Conservation (phyloP, 2,888 invertebrate genomes). For the Chaetogeoica ovagalla region DNA sequence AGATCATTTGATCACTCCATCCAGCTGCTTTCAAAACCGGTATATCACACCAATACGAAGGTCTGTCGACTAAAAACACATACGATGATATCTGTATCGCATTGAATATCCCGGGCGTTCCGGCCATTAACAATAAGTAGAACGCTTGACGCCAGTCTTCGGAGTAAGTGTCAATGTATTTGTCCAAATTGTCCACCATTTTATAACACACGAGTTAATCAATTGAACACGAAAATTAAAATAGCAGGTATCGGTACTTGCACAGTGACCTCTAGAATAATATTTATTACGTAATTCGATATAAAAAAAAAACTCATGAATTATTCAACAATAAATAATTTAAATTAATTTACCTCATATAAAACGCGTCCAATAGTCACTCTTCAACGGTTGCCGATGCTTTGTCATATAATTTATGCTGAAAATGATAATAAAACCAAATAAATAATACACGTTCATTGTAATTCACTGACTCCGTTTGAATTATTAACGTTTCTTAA, state of each 20-base stretch:
- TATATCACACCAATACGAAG: conserved; percentile 62
- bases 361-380: background rate
- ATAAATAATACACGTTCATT: background rate
- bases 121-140: conserved; percentile 55
- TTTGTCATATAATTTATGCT: background rate
- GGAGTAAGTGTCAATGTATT: conserved; percentile 40
- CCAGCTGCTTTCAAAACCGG: conserved; percentile 60
- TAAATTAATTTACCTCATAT: background rate
- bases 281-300: background rate
- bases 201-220: background rate
- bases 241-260: background rate
- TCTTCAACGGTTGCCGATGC: background rate
- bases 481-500: too few relatives aligned
- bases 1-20: conserved; percentile 62
- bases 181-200: conserved; percentile 44
- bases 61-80: conserved; percentile 62
- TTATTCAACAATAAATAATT: conserved; percentile 10
- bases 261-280: background rate
- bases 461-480: too few relatives aligned
- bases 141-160: conserved; percentile 26
- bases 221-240: background rate
- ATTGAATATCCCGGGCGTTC: conserved; percentile 60
- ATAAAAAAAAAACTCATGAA: conserved; percentile 21
- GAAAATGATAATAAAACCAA: background rate
- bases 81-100: conserved; percentile 65